These are phyloP conservation scores for Aselliscus stoliczkanus DNA, from an alignment of 2,797 vertebrate species.

Conservation along the genomic window DNA sequence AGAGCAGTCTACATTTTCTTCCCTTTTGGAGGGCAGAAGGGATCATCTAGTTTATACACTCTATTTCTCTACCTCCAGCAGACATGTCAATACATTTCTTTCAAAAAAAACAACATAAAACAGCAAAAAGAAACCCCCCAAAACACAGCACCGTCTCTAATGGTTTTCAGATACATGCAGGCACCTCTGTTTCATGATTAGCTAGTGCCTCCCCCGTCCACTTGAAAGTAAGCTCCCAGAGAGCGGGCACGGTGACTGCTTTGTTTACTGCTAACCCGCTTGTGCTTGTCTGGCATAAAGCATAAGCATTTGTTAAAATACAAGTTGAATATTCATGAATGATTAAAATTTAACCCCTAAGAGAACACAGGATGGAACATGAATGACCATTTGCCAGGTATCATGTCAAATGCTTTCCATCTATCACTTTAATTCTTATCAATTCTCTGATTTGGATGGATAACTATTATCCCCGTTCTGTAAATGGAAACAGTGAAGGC, in stretches of 20 bases:
- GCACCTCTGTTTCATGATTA: not conserved
- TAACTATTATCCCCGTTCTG: not conserved
- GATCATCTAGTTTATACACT: not conserved
- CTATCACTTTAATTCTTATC: not conserved
- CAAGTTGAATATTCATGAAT: not conserved
- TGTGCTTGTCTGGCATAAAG: not conserved
- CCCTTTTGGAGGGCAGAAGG: not conserved
- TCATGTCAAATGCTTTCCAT: not conserved
- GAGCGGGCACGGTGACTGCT: not conserved
- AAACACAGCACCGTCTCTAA: not conserved
- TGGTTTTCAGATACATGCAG: not conserved
- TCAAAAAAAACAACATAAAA: not conserved
- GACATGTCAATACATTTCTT: not conserved
- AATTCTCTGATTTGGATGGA: not conserved
- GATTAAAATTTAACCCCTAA: not conserved
- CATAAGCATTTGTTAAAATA: not conserved
- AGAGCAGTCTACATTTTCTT: not conserved
- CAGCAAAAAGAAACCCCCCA: too few species aligned
- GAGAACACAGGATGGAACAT: not conserved
- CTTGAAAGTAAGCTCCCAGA: not conserved
- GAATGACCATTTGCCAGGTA: not conserved
- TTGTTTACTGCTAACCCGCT: not conserved
- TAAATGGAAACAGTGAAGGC: not conserved
- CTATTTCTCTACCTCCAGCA: not conserved
- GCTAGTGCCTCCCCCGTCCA: not conserved